A percentile compares a stretch with the other conserved stretches of the same genome.
phyloP scores from a whole-genome alignment of 2,888 invertebrate species.

The Coleophora deauratella region DNA sequence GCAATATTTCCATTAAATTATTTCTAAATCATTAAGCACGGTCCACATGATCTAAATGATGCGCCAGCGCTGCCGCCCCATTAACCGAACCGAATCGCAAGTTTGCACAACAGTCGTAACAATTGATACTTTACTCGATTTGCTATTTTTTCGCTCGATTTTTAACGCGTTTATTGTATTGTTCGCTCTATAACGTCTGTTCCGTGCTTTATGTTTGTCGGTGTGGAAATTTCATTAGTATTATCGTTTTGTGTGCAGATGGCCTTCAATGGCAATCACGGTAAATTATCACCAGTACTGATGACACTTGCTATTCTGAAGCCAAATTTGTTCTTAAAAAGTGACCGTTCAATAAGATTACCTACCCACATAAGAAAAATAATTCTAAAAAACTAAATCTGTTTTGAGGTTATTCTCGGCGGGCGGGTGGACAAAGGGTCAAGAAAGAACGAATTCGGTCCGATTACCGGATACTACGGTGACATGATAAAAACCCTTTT shows the following conservation, averaged over 20 bases:
- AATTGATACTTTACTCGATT: constrained; percentile 63
- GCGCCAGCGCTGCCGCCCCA: constrained; percentile 57
- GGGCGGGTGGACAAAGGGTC: too few species aligned
- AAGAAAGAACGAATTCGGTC: constrained; percentile 31
- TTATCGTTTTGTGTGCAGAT: constrained; percentile 62
- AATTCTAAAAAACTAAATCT: too few species aligned
- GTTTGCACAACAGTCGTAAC: constrained; percentile 64
- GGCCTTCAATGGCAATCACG: constrained; percentile 41
- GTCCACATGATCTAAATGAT: constrained; percentile 56
- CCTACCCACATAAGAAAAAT: too few species aligned
- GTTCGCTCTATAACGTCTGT: constrained; percentile 41
- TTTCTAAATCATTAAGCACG: constrained; percentile 66
- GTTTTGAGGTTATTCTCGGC: too few species aligned
- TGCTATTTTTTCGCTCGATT: constrained; percentile 57
- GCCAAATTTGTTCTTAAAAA: too few species aligned
- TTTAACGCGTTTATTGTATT: constrained; percentile 56
- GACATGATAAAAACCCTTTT: constrained; percentile 70
- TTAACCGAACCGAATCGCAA: constrained; percentile 65
- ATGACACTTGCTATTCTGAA: too few species aligned
- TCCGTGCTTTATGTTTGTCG: constrained; percentile 35
- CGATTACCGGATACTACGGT: constrained; percentile 66
- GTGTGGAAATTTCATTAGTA: constrained; percentile 70
- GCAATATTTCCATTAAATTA: constrained; percentile 15
- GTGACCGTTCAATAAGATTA: too few species aligned
- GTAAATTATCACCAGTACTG: constrained; percentile 42